Conservation (phyloP, 2,797 vertebrate genomes). For the Fistularia commersonii region DNA sequence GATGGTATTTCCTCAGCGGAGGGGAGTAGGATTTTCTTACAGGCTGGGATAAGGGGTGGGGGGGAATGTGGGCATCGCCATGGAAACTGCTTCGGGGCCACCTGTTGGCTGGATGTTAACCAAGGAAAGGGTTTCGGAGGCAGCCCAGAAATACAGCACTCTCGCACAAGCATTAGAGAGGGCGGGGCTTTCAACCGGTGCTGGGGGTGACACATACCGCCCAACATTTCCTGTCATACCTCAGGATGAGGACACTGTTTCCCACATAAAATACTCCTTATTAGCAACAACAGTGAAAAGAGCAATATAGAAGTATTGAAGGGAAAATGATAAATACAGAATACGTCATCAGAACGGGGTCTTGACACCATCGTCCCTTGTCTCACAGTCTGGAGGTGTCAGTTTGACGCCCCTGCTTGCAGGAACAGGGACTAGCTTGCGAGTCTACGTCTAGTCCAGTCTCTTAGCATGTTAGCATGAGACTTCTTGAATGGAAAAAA, state of each 20-base stretch:
- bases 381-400: too few species aligned
- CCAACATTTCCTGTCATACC: background rate
- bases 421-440: too few species aligned
- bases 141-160: constrained; percentile 40
- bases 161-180: background rate
- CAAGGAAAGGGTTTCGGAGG: constrained; percentile 8
- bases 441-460: too few species aligned
- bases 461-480: too few species aligned
- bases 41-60: background rate
- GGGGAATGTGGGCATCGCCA: background rate
- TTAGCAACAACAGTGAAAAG: too few species aligned
- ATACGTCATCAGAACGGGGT: too few species aligned
- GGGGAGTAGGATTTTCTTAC: constrained; percentile 25
- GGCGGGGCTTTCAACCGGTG: background rate
- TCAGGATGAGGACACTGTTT: background rate
- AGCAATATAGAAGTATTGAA: too few species aligned
- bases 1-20: constrained; percentile 62
- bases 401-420: too few species aligned
- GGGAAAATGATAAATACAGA: too few species aligned
- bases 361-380: too few species aligned
- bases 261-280: background rate
- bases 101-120: constrained; percentile 35
- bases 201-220: background rate
- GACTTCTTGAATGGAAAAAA: too few species aligned
- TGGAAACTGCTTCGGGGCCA: constrained; percentile 19